Percentiles rank a stretch among this genome's conserved stretches.
Conservation (phyloP, 1,140 invertebrate genomes). For the Pseudachorutes palmiensis region DNA sequence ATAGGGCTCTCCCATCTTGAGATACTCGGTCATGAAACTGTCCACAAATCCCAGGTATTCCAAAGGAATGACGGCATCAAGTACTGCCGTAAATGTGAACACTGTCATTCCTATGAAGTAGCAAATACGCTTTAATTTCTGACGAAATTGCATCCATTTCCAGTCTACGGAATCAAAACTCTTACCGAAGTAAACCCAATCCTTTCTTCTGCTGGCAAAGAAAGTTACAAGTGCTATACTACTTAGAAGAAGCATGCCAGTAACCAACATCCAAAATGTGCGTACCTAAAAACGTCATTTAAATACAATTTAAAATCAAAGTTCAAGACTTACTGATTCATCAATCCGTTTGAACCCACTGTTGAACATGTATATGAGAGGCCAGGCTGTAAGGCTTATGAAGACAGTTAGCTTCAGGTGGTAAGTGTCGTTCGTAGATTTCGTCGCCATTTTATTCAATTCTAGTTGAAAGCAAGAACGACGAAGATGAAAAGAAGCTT, state of each 20-base stretch:
- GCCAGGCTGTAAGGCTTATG: constrained; percentile 27
- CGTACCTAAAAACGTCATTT: constrained; percentile 18
- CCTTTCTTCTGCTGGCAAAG: constrained; percentile 20
- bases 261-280: constrained; percentile 33
- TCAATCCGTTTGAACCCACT: constrained; percentile 24
- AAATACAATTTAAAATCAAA: background rate
- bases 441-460: no score
- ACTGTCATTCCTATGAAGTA: constrained; percentile 22
- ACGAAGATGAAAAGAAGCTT: no score
- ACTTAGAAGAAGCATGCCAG: constrained; percentile 21
- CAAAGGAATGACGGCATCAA: constrained; percentile 36
- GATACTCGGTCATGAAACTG: constrained; percentile 36
- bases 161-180: background rate
- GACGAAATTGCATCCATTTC: background rate
- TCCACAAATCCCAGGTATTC: constrained; percentile 29
- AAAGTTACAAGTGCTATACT: constrained; percentile 6
- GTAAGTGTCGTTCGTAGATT: constrained; percentile 15
- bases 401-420: constrained; percentile 26
- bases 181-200: constrained; percentile 33
- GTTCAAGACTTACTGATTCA: constrained; percentile 23
- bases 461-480: no score
- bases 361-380: constrained; percentile 28
- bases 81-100: constrained; percentile 32
- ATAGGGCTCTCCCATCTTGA: constrained; percentile 36
- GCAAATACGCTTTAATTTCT: background rate